Evolutionary conservation across 2,888 invertebrate genomes (phyloP).

Genomic region (Altica lythri): DNA sequence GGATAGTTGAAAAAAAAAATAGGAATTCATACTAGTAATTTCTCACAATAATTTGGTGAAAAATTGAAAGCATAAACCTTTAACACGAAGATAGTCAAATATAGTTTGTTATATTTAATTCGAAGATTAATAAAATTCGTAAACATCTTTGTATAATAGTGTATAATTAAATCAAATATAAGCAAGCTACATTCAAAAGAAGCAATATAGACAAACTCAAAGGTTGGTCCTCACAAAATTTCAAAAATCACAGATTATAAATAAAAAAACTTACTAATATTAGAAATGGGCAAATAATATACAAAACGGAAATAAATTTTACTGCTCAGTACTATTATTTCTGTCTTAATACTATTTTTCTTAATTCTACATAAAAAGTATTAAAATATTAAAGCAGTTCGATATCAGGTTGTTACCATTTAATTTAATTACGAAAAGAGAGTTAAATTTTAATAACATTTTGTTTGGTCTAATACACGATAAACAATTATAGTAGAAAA

Average conservation of each 20-base stretch:
- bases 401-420: slow-evolving; percentile 14
- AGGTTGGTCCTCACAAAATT: slow-evolving; percentile 34
- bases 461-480: no score
- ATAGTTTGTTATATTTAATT: no score
- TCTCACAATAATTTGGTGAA: no score
- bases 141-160: slow-evolving; percentile 3
- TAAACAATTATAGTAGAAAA: no score
- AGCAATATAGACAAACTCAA: slow-evolving; percentile 23
- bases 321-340: slow-evolving; percentile 32
- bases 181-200: slow-evolving; percentile 31
- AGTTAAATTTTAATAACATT: slow-evolving; percentile 11
- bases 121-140: no score
- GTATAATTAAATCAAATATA: slow-evolving; percentile 27
- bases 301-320: slow-evolving; percentile 25
- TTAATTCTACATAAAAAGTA: slow-evolving; percentile 17
- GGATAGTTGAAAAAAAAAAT: no score
- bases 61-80: no score
- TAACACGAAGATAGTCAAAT: no score
- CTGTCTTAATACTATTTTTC: slow-evolving; percentile 6
- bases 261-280: slow-evolving; percentile 30
- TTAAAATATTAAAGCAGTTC: slow-evolving; percentile 29
- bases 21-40: no score
- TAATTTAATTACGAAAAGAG: slow-evolving; percentile 5
- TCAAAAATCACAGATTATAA: slow-evolving; percentile 39
- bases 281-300: slow-evolving; percentile 27